A percentile compares a stretch with the other conserved stretches of the same genome.
Evolutionary conservation across 2,888 invertebrate genomes (phyloP).

Genomic region (Sympetrum striolatum): DNA sequence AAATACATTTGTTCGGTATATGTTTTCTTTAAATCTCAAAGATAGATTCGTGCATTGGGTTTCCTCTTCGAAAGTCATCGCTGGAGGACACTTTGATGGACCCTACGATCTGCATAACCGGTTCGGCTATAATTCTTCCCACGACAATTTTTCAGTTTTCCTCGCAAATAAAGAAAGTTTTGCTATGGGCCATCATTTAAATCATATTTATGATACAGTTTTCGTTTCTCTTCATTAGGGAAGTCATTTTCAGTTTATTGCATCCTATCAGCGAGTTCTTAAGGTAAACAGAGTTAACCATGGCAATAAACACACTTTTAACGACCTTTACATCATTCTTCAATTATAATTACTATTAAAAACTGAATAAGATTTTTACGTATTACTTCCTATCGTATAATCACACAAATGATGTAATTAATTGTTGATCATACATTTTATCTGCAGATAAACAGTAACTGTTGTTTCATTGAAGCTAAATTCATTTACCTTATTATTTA

Average conservation of each 20-base stretch:
- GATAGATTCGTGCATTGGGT: too few relatives aligned
- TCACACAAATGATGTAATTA: too few relatives aligned
- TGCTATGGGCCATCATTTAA: not conserved
- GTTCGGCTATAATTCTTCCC: not conserved
- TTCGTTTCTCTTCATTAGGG: not conserved
- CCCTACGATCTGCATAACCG: not conserved
- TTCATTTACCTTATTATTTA: too few relatives aligned
- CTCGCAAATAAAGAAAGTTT: conserved; percentile 24
- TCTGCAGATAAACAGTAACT: too few relatives aligned
- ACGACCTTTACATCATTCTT: not conserved
- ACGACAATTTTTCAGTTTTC: not conserved
- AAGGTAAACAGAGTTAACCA: not conserved
- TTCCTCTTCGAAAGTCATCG: not conserved
- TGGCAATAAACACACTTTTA: not conserved
- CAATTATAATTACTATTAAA: too few relatives aligned
- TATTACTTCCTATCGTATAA: too few relatives aligned
- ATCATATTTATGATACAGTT: not conserved
- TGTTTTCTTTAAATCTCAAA: not conserved
- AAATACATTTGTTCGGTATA: not conserved
- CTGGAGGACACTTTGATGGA: not conserved
- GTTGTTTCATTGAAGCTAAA: too few relatives aligned
- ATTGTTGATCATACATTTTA: too few relatives aligned
- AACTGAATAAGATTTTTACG: too few relatives aligned
- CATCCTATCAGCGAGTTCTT: not conserved
- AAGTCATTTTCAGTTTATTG: too few relatives aligned